Evolutionary conservation across 2,113 vertebrate genomes (phyloP).

Genomic region (Cyanoliseus patagonus): DNA sequence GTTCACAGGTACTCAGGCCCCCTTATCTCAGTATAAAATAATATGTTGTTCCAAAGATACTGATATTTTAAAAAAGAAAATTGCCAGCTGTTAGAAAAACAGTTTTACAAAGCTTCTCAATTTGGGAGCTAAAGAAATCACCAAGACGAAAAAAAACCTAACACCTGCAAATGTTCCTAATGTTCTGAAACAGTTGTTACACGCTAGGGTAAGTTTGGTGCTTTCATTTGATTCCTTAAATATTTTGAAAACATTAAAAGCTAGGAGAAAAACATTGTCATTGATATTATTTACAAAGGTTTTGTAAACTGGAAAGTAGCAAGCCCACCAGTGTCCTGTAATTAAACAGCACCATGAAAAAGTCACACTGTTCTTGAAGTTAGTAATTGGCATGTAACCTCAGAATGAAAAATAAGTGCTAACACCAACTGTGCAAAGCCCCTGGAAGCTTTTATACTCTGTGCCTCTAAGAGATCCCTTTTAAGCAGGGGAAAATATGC

Average conservation of each 20-base stretch:
- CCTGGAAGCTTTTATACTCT: background rate
- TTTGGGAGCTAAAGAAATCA: background rate
- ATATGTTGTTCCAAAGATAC: background rate
- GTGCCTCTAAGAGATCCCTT: background rate
- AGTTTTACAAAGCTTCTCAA: background rate
- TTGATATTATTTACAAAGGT: background rate
- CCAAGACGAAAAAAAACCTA: background rate
- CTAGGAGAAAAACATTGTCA: background rate
- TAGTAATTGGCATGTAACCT: background rate
- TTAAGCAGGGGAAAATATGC: background rate
- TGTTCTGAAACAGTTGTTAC: background rate
- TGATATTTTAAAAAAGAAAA: background rate
- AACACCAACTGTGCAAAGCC: background rate
- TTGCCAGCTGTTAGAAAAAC: background rate
- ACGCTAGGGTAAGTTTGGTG: background rate
- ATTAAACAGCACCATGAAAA: conserved; percentile 9
- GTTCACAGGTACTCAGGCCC: background rate
- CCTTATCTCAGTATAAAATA: background rate
- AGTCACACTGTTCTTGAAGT: background rate
- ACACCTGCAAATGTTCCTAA: background rate
- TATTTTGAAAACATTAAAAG: background rate
- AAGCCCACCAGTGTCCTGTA: background rate
- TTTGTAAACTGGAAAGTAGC: conserved; percentile 7
- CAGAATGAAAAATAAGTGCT: background rate
- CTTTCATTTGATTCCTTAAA: background rate